Evolutionary conservation across 2,888 invertebrate genomes (phyloP), one percentile per base, ranked within the genome.

Genomic region (Melipona beecheii): DNA sequence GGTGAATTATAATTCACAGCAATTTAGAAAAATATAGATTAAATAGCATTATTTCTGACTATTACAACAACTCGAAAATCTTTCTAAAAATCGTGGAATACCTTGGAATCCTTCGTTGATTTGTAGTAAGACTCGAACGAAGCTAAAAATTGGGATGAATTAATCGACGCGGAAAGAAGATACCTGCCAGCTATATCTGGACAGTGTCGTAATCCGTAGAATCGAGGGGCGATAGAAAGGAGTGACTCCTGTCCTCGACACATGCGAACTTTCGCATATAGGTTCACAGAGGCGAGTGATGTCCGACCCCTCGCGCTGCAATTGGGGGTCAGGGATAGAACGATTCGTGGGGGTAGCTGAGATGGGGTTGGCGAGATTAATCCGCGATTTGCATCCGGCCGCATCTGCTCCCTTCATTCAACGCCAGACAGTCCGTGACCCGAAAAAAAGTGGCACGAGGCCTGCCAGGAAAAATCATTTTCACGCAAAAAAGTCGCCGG

Each of bases 341-440:
- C 82, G 85, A 83, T 86, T 79, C 82, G 85, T 43, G 85, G 86
- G 83, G 84, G 89, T 88, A 89, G 87, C 78, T 87, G 89, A 80
- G 83, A 86, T 87, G 90, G 93, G 91, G 92, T 90, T 90, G 93
- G 92, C 91, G 93, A 93, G 93, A 94, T 94, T 94, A 94, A 94
- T 94, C 93, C 94, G 89, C 93, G 93, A 94, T 94, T 94, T 94
- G 94, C 94, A 94, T 94, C 93, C 93, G 91, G 89, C 87, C 93
- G 93, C 94, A 94, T 94, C 94, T 94, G 94, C 93, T 93, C 90
- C 93, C 90, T 89, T 87, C 74, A 81, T 83, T 89, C 85, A 78
- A 54, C 68, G 81, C 71, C 78, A 86, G 86, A 90, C 86, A 89
- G 84, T 88, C 88, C 90, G 86, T 87, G 88, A 90, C 86, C 89